Evolutionary conservation across 2,113 vertebrate genomes (phyloP).

Genomic region (Leptodactylus fuscus): DNA sequence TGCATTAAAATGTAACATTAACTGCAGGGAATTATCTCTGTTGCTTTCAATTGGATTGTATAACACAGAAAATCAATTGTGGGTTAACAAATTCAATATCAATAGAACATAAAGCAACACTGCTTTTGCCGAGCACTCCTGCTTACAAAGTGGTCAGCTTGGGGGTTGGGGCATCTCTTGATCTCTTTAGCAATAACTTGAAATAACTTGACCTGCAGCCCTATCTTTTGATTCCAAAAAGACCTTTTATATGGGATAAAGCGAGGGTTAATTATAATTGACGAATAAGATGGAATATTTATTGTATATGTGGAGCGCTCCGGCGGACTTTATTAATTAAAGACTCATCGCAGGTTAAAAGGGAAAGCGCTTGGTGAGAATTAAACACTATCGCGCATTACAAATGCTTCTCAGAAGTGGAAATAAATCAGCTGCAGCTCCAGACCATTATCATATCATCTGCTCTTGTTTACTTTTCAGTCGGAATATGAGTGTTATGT

Average conservation of each 20-base stretch:
- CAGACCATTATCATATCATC: neutral
- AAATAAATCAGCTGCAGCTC: neutral
- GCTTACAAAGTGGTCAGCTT: slow-evolving; percentile 20
- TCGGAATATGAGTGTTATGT: neutral
- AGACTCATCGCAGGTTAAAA: slow-evolving; percentile 14
- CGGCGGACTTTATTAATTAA: slow-evolving; percentile 22
- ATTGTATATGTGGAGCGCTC: slow-evolving; percentile 19
- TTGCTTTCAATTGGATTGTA: slow-evolving; percentile 79
- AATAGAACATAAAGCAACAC: slow-evolving; percentile 76
- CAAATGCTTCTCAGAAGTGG: slow-evolving; percentile 30
- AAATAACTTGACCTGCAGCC: slow-evolving; percentile 33
- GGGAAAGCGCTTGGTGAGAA: slow-evolving; percentile 17
- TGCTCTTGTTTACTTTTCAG: slow-evolving; percentile 32
- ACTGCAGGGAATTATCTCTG: slow-evolving; percentile 75
- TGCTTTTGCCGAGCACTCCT: slow-evolving; percentile 68
- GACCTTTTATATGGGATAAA: slow-evolving; percentile 39
- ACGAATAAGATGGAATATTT: slow-evolving; percentile 48
- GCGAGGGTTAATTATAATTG: slow-evolving; percentile 44
- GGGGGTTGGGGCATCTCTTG: slow-evolving; percentile 63
- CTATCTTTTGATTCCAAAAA: slow-evolving; percentile 28
- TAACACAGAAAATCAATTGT: slow-evolving; percentile 80
- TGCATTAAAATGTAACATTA: slow-evolving; percentile 69
- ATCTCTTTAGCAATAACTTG: slow-evolving; percentile 18
- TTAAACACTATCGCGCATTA: slow-evolving; percentile 1
- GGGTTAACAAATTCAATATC: slow-evolving; percentile 81